Evolutionary conservation across 2,888 invertebrate species (phyloP).

Genomic region (Trissolcus brochymenae): DNA sequence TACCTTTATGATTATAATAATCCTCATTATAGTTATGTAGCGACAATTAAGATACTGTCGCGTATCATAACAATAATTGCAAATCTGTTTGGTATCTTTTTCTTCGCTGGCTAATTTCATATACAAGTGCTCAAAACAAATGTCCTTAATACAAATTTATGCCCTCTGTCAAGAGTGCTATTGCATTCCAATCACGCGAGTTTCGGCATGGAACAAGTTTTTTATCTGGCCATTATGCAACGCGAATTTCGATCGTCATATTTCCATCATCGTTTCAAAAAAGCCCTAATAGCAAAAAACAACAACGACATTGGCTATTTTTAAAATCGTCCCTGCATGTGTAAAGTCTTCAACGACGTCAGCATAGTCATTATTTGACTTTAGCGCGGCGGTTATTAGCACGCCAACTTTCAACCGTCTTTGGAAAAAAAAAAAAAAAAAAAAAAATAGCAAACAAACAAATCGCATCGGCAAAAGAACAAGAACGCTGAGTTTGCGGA

Average conservation of each 20-base stretch:
- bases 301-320: background rate
- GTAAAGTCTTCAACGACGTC: no score
- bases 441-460: conserved; percentile 13
- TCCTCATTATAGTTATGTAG: conserved; percentile 17
- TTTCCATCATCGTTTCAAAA: conserved; percentile 5
- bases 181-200: conserved; percentile 23
- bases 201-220: conserved; percentile 11
- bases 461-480: conserved; percentile 23
- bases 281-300: no score
- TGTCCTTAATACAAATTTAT: conserved; percentile 22
- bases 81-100: background rate
- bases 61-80: conserved; percentile 32
- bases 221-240: conserved; percentile 27
- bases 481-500: conserved; percentile 44
- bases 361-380: conserved; percentile 27
- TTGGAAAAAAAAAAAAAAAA: no score
- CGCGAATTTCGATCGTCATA: conserved; percentile 21
- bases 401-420: conserved; percentile 10
- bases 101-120: conserved; percentile 10
- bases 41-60: conserved; percentile 28
- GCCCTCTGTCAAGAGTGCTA: conserved; percentile 9
- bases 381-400: conserved; percentile 39
- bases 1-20: conserved; percentile 24
- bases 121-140: conserved; percentile 20
- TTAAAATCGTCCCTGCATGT: conserved; percentile 21